Conservation (phyloP, 2,797 vertebrate species). For the Crax fasciolata region DNA sequence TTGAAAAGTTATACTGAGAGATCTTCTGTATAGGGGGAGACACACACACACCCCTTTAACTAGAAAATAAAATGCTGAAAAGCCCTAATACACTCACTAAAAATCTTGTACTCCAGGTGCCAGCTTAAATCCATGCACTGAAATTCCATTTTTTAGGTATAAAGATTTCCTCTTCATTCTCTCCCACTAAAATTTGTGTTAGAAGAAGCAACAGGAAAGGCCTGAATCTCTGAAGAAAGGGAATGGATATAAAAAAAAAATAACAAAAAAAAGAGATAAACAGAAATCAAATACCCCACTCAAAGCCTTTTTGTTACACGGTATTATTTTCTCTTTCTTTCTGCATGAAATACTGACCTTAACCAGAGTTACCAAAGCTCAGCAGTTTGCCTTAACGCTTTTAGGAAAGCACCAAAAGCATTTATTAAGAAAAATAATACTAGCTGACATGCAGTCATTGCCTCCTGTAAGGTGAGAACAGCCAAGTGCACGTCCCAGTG, state of each 20-base stretch:
- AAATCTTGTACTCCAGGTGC: background rate
- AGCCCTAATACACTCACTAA: background rate
- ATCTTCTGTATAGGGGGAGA: background rate
- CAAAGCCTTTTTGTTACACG: background rate
- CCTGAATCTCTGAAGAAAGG: background rate
- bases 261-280: background rate
- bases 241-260: background rate
- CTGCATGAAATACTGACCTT: background rate
- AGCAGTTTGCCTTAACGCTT: background rate
- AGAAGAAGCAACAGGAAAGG: background rate
- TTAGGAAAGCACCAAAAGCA: background rate
- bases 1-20: background rate
- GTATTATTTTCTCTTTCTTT: background rate
- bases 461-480: background rate
- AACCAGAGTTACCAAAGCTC: background rate
- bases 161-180: background rate
- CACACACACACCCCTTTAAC: background rate
- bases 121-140: background rate
- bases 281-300: background rate
- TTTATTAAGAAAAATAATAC: background rate
- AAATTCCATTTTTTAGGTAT: accelerated
- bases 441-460: background rate
- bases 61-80: background rate
- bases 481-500: background rate
- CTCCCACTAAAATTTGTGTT: background rate